These are phyloP conservation scores for Phania funesta DNA, from an alignment of 2,888 invertebrate genomes.

Conservation along the genomic window DNA sequence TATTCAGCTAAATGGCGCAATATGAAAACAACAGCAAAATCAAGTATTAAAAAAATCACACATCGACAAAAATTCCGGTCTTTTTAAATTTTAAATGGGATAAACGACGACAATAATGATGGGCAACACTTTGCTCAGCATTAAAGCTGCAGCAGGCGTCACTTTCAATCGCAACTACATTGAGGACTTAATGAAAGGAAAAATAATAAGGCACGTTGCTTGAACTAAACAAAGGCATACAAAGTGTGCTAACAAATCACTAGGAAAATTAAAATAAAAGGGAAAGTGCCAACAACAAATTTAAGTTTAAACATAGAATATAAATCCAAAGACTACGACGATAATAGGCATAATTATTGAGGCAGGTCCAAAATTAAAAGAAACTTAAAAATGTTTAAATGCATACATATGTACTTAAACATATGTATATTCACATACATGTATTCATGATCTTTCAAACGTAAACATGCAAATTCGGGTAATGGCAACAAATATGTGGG, in stretches of 20 bases:
- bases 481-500: too few relatives aligned
- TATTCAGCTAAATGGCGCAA: too few relatives aligned
- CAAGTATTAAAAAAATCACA: too few relatives aligned
- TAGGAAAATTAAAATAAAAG: slow-evolving; percentile 43
- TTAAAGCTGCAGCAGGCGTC: slow-evolving; percentile 29
- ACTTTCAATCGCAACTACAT: slow-evolving; percentile 21
- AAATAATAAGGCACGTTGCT: background rate
- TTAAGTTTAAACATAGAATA: slow-evolving; percentile 51
- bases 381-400: background rate
- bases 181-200: slow-evolving; percentile 21
- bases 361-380: slow-evolving; percentile 47
- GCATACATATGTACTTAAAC: too few relatives aligned
- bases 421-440: too few relatives aligned
- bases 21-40: too few relatives aligned
- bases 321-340: slow-evolving; percentile 1
- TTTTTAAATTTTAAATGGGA: background rate
- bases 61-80: too few relatives aligned
- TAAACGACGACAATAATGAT: background rate
- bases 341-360: slow-evolving; percentile 16
- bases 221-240: slow-evolving; percentile 17
- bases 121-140: slow-evolving; percentile 11
- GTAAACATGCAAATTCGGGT: too few relatives aligned
- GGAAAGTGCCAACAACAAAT: slow-evolving; percentile 33
- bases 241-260: slow-evolving; percentile 53
- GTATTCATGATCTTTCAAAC: too few relatives aligned